These are phyloP conservation scores for Danio albolineatus DNA, from an alignment of 2,797 vertebrate genomes.

Conservation along the genomic window DNA sequence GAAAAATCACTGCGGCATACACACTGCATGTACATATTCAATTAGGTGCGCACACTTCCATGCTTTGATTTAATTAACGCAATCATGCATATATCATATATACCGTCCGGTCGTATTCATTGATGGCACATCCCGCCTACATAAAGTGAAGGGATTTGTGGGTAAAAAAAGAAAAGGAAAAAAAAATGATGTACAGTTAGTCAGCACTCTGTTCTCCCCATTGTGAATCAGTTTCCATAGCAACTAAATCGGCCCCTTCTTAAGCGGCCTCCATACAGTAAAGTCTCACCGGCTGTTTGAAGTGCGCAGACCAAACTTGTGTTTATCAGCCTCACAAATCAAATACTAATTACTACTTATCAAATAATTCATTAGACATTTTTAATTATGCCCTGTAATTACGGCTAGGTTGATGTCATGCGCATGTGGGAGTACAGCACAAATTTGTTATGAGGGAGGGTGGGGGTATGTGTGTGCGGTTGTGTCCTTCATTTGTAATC, in stretches of 20 bases:
- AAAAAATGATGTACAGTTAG: slow-evolving; percentile 67
- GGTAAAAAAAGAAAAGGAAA: slow-evolving; percentile 49
- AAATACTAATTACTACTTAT: slow-evolving; percentile 55
- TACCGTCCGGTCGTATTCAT: slow-evolving; percentile 37
- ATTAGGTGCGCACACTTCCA: not conserved
- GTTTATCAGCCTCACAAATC: slow-evolving; percentile 49
- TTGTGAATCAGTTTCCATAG: slow-evolving; percentile 69
- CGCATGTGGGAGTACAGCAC: not conserved
- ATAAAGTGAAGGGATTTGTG: slow-evolving; percentile 59
- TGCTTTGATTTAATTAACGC: slow-evolving; percentile 14
- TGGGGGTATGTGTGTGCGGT: slow-evolving; percentile 11
- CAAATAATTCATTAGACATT: slow-evolving; percentile 45
- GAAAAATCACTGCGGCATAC: slow-evolving; percentile 21
- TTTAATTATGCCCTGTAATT: slow-evolving; percentile 45
- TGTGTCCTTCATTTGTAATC: not conserved
- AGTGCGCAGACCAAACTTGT: slow-evolving; percentile 54
- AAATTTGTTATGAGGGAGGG: not conserved
- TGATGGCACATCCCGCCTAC: slow-evolving; percentile 56
- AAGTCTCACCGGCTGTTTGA: slow-evolving; percentile 63
- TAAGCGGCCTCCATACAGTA: slow-evolving; percentile 65
- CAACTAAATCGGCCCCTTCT: slow-evolving; percentile 66
- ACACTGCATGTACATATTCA: not conserved
- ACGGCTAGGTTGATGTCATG: slow-evolving; percentile 27
- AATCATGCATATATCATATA: not conserved
- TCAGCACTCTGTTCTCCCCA: slow-evolving; percentile 69